Conservation (phyloP, 1,140 invertebrate species). For the Calycopis cecrops region DNA sequence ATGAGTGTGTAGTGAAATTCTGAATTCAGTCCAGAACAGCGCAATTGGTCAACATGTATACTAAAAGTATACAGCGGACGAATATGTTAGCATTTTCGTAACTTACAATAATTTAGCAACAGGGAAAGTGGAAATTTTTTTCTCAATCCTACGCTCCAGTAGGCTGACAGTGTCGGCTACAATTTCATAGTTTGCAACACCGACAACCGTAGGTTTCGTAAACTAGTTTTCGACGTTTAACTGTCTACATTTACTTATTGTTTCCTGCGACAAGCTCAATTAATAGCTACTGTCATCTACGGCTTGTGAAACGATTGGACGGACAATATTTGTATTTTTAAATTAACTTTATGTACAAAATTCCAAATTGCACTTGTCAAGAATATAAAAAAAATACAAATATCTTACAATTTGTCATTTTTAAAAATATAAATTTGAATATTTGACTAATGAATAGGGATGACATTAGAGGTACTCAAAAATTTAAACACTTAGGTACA, state of each 20-base stretch:
- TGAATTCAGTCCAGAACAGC: background rate
- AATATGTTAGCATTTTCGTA: conserved; percentile 19
- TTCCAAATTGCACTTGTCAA: too few relatives aligned
- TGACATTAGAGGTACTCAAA: too few relatives aligned
- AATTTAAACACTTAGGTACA: too few relatives aligned
- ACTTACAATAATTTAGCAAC: conserved; percentile 42
- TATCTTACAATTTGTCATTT: too few relatives aligned
- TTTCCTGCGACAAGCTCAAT: conserved; percentile 42
- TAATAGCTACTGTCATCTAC: conserved; percentile 33
- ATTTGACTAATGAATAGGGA: too few relatives aligned
- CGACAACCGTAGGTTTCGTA: conserved; percentile 45
- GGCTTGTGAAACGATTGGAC: conserved; percentile 10
- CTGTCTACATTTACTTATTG: conserved; percentile 37
- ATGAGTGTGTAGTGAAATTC: too few relatives aligned
- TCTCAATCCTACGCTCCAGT: conserved; percentile 69
- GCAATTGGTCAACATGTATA: background rate
- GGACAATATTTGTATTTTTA: too few relatives aligned
- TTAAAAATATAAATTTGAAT: too few relatives aligned
- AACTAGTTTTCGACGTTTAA: conserved; percentile 41
- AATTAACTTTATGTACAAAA: too few relatives aligned
- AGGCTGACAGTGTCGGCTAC: conserved; percentile 49
- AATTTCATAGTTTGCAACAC: conserved; percentile 66
- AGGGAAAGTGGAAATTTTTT: conserved; percentile 63
- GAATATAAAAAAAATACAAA: too few relatives aligned
- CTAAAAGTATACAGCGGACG: background rate